phyloP scores from a whole-genome alignment of 2,113 vertebrate genomes.

The Eurystomus gularis region DNA sequence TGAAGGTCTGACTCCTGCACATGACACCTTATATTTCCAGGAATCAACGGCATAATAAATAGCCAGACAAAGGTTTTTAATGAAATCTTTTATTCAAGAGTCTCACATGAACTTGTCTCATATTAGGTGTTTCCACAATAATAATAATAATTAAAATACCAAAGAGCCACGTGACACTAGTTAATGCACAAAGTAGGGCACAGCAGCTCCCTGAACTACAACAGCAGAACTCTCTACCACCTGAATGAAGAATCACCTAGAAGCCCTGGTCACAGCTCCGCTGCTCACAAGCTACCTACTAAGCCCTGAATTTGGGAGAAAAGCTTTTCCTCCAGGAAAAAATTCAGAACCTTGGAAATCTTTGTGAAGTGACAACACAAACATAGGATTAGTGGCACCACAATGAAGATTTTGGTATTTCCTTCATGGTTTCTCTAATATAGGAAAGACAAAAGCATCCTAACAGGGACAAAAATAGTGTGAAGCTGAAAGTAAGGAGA shows the following conservation, averaged over 20 bases:
- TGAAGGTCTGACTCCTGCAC: slow-evolving; percentile 38
- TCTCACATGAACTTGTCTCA: background rate
- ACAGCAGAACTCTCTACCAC: background rate
- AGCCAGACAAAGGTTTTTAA: slow-evolving; percentile 40
- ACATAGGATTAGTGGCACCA: background rate
- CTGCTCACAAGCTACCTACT: background rate
- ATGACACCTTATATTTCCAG: slow-evolving; percentile 31
- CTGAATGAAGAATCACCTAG: background rate
- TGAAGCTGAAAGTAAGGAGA: background rate
- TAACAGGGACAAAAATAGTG: background rate
- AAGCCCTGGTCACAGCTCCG: background rate
- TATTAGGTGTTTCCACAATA: slow-evolving; percentile 11
- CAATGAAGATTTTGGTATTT: background rate
- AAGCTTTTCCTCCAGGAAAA: background rate
- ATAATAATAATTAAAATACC: slow-evolving; percentile 29
- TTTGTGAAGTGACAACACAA: background rate
- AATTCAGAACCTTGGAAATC: background rate
- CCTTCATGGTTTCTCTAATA: background rate
- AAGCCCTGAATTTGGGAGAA: background rate
- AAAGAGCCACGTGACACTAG: background rate
- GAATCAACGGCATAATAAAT: slow-evolving; percentile 45
- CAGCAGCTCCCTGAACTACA: background rate
- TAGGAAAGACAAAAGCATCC: background rate
- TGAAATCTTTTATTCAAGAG: slow-evolving; percentile 53
- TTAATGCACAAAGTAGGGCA: background rate